A percentile compares a stretch with the other conserved stretches of the same genome.
These are phyloP conservation scores for Clinocottus analis DNA, from an alignment of 2,113 vertebrate species.

Conservation along the genomic window DNA sequence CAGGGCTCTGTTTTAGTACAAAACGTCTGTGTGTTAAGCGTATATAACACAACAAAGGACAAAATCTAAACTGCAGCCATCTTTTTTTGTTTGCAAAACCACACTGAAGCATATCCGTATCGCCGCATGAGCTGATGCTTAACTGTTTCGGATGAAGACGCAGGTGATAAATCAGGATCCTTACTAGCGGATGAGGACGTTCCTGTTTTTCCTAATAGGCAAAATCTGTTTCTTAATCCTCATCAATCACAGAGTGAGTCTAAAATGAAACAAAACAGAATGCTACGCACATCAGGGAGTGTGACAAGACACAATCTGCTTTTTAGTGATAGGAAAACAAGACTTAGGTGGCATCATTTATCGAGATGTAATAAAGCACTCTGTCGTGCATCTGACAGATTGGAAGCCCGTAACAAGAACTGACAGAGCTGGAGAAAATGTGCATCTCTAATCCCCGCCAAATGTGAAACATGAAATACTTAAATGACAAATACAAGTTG, in stretches of 20 bases:
- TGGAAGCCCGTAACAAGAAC: slow-evolving; percentile 61
- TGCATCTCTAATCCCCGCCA: slow-evolving; percentile 65
- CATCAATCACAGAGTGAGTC: slow-evolving; percentile 80
- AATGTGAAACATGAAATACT: slow-evolving; percentile 68
- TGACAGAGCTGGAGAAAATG: slow-evolving; percentile 62
- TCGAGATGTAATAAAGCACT: slow-evolving; percentile 69
- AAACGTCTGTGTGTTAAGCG: slow-evolving; percentile 1
- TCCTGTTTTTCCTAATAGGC: slow-evolving; percentile 74
- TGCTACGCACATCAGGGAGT: slow-evolving; percentile 61
- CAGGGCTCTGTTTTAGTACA: slow-evolving; percentile 23
- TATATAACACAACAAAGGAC: slow-evolving; percentile 16
- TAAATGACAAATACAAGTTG: slow-evolving; percentile 66
- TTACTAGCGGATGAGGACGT: slow-evolving; percentile 79
- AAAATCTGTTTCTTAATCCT: slow-evolving; percentile 78
- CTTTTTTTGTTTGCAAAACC: slow-evolving; percentile 35
- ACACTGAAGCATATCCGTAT: slow-evolving; percentile 2
- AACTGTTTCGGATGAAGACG: slow-evolving; percentile 27
- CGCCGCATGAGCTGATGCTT: not conserved
- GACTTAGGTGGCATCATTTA: slow-evolving; percentile 69
- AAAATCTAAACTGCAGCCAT: slow-evolving; percentile 28
- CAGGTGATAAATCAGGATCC: slow-evolving; percentile 69
- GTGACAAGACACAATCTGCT: slow-evolving; percentile 68
- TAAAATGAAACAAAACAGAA: slow-evolving; percentile 75
- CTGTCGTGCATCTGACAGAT: slow-evolving; percentile 69
- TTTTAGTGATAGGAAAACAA: slow-evolving; percentile 70